These are phyloP conservation scores for Oithona nana DNA, from an alignment of 2,888 invertebrate genomes.

Conservation along the genomic window DNA sequence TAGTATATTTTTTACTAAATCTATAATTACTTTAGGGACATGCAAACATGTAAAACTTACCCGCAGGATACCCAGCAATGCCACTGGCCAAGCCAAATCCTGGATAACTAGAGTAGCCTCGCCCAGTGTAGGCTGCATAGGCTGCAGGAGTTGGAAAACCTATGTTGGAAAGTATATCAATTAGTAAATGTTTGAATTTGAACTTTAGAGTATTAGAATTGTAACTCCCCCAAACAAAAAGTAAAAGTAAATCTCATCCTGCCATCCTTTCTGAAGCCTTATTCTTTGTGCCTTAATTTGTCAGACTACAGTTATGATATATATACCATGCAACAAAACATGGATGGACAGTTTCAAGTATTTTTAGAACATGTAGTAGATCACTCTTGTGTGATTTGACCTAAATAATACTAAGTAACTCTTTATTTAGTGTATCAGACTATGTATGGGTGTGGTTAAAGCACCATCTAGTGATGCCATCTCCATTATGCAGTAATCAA, in stretches of 20 bases:
- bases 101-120: not conserved
- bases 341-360: too few species aligned
- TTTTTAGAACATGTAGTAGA: too few species aligned
- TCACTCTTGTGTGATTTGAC: not conserved
- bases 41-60: not conserved
- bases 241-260: not conserved
- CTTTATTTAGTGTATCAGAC: too few species aligned
- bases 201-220: too few species aligned
- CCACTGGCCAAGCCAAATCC: not conserved
- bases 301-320: too few species aligned
- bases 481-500: too few species aligned
- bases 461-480: too few species aligned
- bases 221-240: not conserved
- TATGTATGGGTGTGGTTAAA: not conserved
- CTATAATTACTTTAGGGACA: not conserved
- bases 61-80: not conserved
- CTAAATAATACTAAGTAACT: too few species aligned
- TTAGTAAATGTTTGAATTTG: too few species aligned
- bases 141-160: not conserved
- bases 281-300: too few species aligned
- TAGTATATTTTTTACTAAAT: too few species aligned
- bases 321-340: too few species aligned
- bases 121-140: not conserved
- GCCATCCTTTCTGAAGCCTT: not conserved
- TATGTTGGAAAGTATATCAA: not conserved